Evolutionary conservation across 2,797 vertebrate species (phyloP).

Genomic region (Anniella stebbinsi): DNA sequence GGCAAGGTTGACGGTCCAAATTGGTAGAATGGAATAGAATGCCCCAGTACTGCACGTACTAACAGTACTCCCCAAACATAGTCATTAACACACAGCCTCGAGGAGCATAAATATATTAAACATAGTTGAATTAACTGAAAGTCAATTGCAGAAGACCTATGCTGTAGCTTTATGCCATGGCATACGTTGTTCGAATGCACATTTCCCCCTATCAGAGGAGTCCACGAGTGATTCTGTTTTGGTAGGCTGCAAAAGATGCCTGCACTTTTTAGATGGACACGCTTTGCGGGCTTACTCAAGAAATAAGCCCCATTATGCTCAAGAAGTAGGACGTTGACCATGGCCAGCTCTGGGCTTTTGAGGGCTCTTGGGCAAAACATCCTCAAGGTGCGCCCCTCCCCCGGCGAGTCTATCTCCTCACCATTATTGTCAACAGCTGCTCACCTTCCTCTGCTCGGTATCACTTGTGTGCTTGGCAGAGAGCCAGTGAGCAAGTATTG

Average conservation of each 20-base stretch:
- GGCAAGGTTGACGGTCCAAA: background rate
- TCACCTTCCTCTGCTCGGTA: too few relatives aligned
- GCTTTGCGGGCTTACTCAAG: background rate
- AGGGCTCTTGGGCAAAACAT: too few relatives aligned
- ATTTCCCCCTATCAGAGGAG: background rate
- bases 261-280: background rate
- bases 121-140: background rate
- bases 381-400: too few relatives aligned
- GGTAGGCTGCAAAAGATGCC: too few relatives aligned
- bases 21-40: background rate
- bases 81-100: conserved; percentile 27
- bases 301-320: background rate
- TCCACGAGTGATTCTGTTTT: background rate
- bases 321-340: background rate
- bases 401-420: too few relatives aligned
- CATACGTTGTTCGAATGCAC: background rate
- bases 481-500: too few relatives aligned
- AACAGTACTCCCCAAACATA: background rate
- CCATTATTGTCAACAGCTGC: too few relatives aligned
- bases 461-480: too few relatives aligned
- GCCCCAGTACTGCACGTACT: background rate
- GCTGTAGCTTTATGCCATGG: background rate
- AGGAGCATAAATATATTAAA: conserved; percentile 32
- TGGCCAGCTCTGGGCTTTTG: too few relatives aligned
- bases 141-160: background rate